Evolutionary conservation across 2,888 invertebrate genomes (phyloP).

Genomic region (Yponomeuta cagnagella): DNA sequence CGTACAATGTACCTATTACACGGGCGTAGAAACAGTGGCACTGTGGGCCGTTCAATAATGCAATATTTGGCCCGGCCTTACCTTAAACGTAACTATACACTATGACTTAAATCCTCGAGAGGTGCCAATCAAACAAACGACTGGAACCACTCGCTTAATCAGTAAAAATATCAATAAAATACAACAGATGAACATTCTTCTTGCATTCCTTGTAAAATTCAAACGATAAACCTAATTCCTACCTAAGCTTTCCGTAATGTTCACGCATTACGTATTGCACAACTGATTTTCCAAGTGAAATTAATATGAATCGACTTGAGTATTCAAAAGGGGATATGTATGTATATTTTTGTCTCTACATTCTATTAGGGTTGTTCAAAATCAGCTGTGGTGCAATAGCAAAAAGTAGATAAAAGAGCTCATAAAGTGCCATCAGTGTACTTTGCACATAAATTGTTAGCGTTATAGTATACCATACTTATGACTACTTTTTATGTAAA

Average conservation of each 20-base stretch:
- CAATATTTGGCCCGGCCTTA: constrained; percentile 75
- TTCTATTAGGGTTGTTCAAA: constrained; percentile 60
- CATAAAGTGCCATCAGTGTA: neutral
- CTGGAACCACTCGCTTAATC: constrained; percentile 41
- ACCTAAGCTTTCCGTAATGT: constrained; percentile 61
- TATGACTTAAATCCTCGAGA: constrained; percentile 65
- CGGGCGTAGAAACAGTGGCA: constrained; percentile 57
- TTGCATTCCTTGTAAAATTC: constrained; percentile 65
- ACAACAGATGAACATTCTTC: constrained; percentile 56
- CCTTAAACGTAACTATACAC: constrained; percentile 69
- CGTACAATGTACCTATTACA: constrained; percentile 54
- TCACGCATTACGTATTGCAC: constrained; percentile 64
- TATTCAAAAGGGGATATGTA: constrained; percentile 73
- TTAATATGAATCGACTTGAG: constrained; percentile 63
- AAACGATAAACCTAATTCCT: constrained; percentile 71
- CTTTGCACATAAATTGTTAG: constrained; percentile 5
- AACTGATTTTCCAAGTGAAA: constrained; percentile 62
- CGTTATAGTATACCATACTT: constrained; percentile 32
- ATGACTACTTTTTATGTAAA: constrained; percentile 63
- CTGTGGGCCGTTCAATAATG: constrained; percentile 67
- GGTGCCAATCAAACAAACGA: constrained; percentile 36
- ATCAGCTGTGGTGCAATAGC: constrained; percentile 61
- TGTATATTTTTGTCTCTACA: constrained; percentile 62
- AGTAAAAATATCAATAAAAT: constrained; percentile 71
- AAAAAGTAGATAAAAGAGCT: constrained; percentile 32